Evolutionary conservation across 1,140 invertebrate genomes (phyloP).

Genomic region (Brachionus plicatilis): DNA sequence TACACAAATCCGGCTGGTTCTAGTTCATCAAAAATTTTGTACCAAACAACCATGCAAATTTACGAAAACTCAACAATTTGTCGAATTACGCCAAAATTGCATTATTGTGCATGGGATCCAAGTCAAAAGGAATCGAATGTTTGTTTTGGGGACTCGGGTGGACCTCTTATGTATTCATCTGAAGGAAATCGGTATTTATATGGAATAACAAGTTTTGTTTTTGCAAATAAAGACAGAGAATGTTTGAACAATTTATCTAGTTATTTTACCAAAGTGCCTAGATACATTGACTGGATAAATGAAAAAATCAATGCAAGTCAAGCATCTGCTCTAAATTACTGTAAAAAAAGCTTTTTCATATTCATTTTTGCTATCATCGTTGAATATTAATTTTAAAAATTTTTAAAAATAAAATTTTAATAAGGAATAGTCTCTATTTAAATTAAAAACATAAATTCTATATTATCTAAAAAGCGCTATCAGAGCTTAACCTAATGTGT

Average conservation of each 20-base stretch:
- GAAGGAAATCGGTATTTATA: background rate
- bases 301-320: background rate
- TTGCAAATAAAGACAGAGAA: background rate
- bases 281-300: background rate
- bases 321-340: background rate
- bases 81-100: background rate
- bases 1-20: background rate
- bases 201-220: background rate
- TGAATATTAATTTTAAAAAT: no score
- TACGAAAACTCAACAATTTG: background rate
- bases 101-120: background rate
- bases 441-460: no score
- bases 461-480: no score
- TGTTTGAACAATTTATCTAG: background rate
- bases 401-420: no score
- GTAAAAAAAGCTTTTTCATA: background rate
- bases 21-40: background rate
- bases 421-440: no score
- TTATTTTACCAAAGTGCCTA: background rate
- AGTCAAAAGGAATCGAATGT: background rate
- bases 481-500: no score
- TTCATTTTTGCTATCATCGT: no score
- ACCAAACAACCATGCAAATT: background rate
- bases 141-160: background rate
- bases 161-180: background rate